Evolutionary conservation across 2,113 vertebrate species (phyloP), one percentile per base, ranked within the genome.

Genomic region (Planiliza haematocheilus): DNA sequence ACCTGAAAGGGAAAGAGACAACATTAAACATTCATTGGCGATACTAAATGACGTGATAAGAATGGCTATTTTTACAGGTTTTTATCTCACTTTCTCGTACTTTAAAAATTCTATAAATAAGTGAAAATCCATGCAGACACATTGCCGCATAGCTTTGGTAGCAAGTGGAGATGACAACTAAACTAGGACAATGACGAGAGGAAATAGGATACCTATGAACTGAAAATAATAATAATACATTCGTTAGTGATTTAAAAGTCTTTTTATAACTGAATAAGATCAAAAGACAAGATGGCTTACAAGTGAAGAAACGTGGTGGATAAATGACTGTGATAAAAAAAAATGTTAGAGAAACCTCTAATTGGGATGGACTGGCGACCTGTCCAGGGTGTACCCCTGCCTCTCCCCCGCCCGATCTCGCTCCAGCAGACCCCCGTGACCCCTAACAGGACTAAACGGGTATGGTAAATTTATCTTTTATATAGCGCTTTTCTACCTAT

Each of bases 81-180:
- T 52, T 70, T 58, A 71, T 84, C 77, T 50, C 71, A 67, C 38
- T n/a, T 36, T 41, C 60, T 68, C 71, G 63, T 51, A 13, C 43
- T 73, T 60, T 30, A 65, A 14, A 52, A 77, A 74, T 61, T 77
- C 87, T 84, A 87, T 79, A 86, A 88, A 88, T 88, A 87, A 86
- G 55, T 70, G n/a, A 41, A 56, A 82, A 38, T n/a, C 21, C 38
- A 10, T 12, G 36, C 38, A 34, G 60, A 37, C 24, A 65, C 0
- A 14, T 79, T 53, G 65, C 30, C 36, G 11, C 34, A 51, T 18
- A 24, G 77, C 59, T 72, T 56, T 24, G 38, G 41, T 21, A 65
- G 63, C 61, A 13, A 41, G 59, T 7, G 12, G 49, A 79, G 67
- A 60, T 66, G 69, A 52, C 71, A 70, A 86, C 72, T 82, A 81